These are phyloP conservation scores for Harmothoe impar DNA, from an alignment of 2,888 invertebrate species.

Conservation along the genomic window DNA sequence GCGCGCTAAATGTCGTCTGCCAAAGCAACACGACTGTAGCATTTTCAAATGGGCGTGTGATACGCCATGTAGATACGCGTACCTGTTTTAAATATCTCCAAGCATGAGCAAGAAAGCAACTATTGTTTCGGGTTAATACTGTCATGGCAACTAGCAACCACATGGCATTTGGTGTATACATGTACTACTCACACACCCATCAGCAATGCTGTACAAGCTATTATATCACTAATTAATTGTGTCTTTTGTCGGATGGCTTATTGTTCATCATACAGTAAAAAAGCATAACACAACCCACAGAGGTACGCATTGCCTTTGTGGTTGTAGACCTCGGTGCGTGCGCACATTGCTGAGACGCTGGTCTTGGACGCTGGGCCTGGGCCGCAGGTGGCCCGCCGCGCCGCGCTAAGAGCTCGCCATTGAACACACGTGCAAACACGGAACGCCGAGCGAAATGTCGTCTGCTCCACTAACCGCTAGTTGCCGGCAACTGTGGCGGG, in stretches of 20 bases:
- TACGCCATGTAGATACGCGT: too few species aligned
- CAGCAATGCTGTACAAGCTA: neutral
- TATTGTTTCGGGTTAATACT: too few species aligned
- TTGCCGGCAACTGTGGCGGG: neutral
- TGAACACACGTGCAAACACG: slow-evolving; percentile 41
- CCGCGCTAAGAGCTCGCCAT: slow-evolving; percentile 49
- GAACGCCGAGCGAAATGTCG: slow-evolving; percentile 26
- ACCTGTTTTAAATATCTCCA: too few species aligned
- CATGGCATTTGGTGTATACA: too few species aligned
- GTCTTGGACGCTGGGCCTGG: neutral
- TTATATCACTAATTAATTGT: slow-evolving; percentile 35
- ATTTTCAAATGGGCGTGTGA: neutral
- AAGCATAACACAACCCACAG: neutral
- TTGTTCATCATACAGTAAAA: slow-evolving; percentile 17
- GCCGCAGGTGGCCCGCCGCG: slow-evolving; percentile 55
- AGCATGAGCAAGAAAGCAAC: too few species aligned
- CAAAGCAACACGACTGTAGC: neutral
- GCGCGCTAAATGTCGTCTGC: neutral
- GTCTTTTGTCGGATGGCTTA: neutral
- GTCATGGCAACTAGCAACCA: too few species aligned
- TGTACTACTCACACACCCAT: neutral
- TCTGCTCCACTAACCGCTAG: slow-evolving; percentile 16
- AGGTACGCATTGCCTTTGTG: neutral
- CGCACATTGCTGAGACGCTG: neutral
- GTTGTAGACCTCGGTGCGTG: neutral